Evolutionary conservation across 2,797 vertebrate species (phyloP), one percentile per base, ranked within the genome.

Genomic region (Pseudochaenichthys georgianus): DNA sequence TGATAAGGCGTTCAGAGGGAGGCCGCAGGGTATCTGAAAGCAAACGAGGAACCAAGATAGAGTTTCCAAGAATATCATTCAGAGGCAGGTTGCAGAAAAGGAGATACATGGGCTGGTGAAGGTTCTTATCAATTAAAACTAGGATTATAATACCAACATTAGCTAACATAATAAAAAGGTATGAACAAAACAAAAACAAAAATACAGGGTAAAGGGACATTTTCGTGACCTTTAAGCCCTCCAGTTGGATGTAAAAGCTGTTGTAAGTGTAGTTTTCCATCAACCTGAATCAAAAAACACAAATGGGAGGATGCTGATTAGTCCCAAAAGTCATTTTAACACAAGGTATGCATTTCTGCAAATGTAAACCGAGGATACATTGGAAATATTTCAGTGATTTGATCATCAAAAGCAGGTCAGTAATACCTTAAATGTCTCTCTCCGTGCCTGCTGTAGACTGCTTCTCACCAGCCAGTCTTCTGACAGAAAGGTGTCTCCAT

Each of bases 71-170:
- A 2, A 62, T 28, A 2, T 62, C 43, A 13, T 62, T 47, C 1
- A 62, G 7, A 1, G 60, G 21, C 15, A 62, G 43, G 21, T 28
- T 62, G 60, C 60, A 62, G 5, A 47, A 62, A 62, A 62, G 60
- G 3, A 62, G 10, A 47, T 62, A 62, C 60, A 62, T 62, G 9
- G 60, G 60, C 43, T 62, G 60, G 21, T 47, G 60, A 31, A 62
- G 60, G 21, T 17, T 62, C 4, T 47, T 62, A 9, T 62, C 60
- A 47, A 62, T 31, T 15, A 62, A 6, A 47, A 62, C 17, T 0
- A 62, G 43, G n/a, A 62, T 23, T 17, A 23, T 10, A 47, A 62
- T 62, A 5, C 60, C 16, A 2, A 48, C 11, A 13, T 63, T 63
- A n/a, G 16, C 3, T 0, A 63, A 1, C 16, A 47, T 34, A 31